Evolutionary conservation across 2,113 vertebrate genomes (phyloP).

Genomic region (Xenopus tropicalis): UCB_Xtro_10.0 CM004447.2:46457501-46458000

Average conservation of each 20-base stretch:
- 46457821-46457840: constrained; percentile 24
- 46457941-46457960: not conserved
- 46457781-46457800: not conserved
- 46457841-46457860: constrained; percentile 16
- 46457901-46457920: constrained; percentile 3
- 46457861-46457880: not conserved
- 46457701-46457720: too few relatives aligned
- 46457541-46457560: too few relatives aligned
- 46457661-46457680: not conserved
- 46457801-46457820: not conserved
- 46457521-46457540: too few relatives aligned
- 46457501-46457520: too few relatives aligned
- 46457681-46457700: too few relatives aligned
- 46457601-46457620: not conserved
- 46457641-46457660: not conserved
- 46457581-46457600: not conserved
- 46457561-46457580: too few relatives aligned
- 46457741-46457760: constrained; percentile 5
- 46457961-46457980: too few relatives aligned
- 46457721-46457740: not conserved
- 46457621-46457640: not conserved
- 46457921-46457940: not conserved
- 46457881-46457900: constrained; percentile 12
- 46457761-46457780: not conserved
- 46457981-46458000: too few relatives aligned